A percentile compares a stretch with the other conserved stretches of the same genome.
Conservation (phyloP, 30 jellyfish, hydroid and myxozoan species). For the Mastigias papua region DNA sequence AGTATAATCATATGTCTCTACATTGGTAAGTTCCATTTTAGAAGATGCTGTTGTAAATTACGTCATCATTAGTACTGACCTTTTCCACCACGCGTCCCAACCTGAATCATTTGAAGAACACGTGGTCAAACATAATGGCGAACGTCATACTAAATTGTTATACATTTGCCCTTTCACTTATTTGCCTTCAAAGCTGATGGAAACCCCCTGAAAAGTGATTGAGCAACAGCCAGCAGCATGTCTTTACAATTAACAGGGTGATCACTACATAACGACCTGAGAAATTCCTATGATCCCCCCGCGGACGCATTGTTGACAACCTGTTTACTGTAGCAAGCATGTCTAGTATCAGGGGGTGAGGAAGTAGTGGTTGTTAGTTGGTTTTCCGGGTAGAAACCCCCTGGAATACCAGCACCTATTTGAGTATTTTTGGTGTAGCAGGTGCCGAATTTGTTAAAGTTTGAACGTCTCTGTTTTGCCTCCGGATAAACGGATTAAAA, state of each 20-base stretch:
- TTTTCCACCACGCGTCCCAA: background rate
- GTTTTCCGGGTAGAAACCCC: slow-evolving; percentile 13
- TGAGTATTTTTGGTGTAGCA: slow-evolving; percentile 16
- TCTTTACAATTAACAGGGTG: background rate
- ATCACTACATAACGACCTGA: background rate
- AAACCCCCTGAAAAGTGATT: background rate
- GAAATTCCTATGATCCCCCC: background rate
- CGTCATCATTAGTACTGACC: background rate
- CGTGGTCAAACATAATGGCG: background rate
- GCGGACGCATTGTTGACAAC: background rate
- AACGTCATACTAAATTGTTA: background rate
- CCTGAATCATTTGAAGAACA: background rate
- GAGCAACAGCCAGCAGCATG: background rate
- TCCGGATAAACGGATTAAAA: slow-evolving; percentile 1
- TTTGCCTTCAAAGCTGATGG: background rate
- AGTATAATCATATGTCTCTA: no score
- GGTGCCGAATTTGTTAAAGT: slow-evolving; percentile 17
- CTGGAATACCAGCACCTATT: background rate
- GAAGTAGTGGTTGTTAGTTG: background rate
- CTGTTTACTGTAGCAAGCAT: background rate
- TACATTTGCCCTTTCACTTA: background rate
- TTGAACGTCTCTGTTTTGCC: background rate
- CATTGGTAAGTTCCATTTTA: no score
- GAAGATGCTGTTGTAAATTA: background rate
- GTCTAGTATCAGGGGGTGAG: background rate